phyloP scores from a whole-genome alignment of 2,888 invertebrate genomes.

The Trissolcus japonicus region DNA sequence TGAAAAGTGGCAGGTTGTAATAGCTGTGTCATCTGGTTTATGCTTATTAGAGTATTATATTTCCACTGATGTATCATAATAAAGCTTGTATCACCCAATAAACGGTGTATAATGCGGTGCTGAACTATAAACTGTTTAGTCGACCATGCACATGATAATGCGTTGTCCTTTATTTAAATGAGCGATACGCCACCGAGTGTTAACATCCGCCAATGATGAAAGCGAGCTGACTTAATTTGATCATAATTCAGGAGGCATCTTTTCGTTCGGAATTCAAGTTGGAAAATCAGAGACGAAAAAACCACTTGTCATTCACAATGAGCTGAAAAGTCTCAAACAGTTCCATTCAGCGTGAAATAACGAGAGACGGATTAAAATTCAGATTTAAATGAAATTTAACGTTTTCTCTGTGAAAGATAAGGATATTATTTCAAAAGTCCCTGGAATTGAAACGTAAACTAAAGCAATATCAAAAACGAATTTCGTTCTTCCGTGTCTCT shows the following conservation, averaged over 20 bases:
- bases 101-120: slow-evolving; percentile 18
- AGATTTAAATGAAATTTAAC: too few species aligned
- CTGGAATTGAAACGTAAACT: slow-evolving; percentile 8
- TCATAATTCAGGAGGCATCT: background rate
- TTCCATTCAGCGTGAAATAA: too few species aligned
- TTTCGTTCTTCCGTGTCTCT: slow-evolving; percentile 4
- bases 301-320: slow-evolving; percentile 1
- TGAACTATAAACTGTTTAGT: slow-evolving; percentile 23
- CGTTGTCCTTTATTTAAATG: slow-evolving; percentile 25
- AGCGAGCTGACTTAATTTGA: slow-evolving; percentile 13
- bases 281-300: background rate
- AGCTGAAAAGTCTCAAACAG: background rate
- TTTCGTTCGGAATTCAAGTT: background rate
- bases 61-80: slow-evolving; percentile 17
- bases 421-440: background rate
- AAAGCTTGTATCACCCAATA: slow-evolving; percentile 16
- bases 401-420: too few species aligned
- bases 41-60: too few species aligned
- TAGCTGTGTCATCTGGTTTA: too few species aligned
- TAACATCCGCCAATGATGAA: slow-evolving; percentile 11
- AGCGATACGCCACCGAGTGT: slow-evolving; percentile 13
- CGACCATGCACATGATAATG: slow-evolving; percentile 22
- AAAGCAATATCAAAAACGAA: slow-evolving; percentile 13
- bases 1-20: too few species aligned
- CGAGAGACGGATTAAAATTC: too few species aligned